phyloP scores from a whole-genome alignment of 2,888 invertebrate genomes.

The Alsophila aescularia region DNA sequence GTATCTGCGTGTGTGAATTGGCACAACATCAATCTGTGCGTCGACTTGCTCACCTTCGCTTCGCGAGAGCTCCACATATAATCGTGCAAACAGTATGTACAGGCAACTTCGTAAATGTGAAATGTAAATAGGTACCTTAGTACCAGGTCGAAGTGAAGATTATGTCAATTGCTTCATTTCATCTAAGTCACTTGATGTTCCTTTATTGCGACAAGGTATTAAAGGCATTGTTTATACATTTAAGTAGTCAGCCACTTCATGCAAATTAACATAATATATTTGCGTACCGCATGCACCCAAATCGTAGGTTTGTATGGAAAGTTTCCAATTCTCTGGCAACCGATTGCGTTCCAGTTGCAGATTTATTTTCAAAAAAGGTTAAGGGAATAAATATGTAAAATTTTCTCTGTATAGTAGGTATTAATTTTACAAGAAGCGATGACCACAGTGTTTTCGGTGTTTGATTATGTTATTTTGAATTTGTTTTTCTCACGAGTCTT shows the following conservation, averaged over 20 bases:
- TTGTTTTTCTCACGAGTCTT: neutral
- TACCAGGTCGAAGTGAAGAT: conserved; percentile 6
- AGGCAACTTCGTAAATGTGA: conserved; percentile 25
- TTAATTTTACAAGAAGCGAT: neutral
- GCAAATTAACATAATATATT: conserved; percentile 28
- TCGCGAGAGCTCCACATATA: conserved; percentile 45
- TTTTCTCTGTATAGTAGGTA: neutral
- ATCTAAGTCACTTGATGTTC: neutral
- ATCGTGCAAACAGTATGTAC: conserved; percentile 30
- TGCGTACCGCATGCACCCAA: conserved; percentile 29
- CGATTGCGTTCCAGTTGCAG: conserved; percentile 21
- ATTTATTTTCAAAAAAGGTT: conserved; percentile 24
- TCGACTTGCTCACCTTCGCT: conserved; percentile 71
- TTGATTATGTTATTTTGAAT: neutral
- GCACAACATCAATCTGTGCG: conserved; percentile 64
- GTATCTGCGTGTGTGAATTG: conserved; percentile 62
- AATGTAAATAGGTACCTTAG: conserved; percentile 34
- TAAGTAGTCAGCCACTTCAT: conserved; percentile 9
- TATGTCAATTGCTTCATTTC: neutral
- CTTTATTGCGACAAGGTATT: conserved; percentile 15
- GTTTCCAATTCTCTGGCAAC: conserved; percentile 21
- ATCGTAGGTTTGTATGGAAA: conserved; percentile 35
- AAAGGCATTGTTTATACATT: conserved; percentile 21
- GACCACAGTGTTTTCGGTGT: neutral
- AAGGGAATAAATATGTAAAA: neutral